phyloP scores from a whole-genome alignment of 2,113 vertebrate species.

The Thamnaconus septentrionalis region DNA sequence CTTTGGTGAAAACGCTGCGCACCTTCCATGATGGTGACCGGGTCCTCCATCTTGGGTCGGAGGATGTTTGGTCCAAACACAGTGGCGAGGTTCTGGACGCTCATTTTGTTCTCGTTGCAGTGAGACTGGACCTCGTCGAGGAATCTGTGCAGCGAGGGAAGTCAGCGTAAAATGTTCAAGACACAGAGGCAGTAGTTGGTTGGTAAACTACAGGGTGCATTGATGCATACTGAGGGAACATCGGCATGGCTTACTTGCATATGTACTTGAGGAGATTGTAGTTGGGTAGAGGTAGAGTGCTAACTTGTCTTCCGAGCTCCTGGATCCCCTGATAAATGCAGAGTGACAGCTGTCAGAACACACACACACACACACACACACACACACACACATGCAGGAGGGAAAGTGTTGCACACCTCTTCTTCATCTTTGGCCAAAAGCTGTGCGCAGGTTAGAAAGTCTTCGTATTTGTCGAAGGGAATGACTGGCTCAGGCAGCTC shows the following conservation, averaged over 20 bases:
- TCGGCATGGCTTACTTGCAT: slow-evolving; percentile 85
- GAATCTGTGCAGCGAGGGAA: slow-evolving; percentile 75
- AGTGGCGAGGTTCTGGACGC: slow-evolving; percentile 94
- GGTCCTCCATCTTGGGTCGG: slow-evolving; percentile 91
- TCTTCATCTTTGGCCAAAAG: slow-evolving; percentile 92
- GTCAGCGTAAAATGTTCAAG: neutral
- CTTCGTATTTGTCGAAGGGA: slow-evolving; percentile 93
- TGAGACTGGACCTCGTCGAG: slow-evolving; percentile 97
- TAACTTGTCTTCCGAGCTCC: slow-evolving; percentile 89
- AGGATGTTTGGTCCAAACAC: slow-evolving; percentile 97
- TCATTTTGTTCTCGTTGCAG: slow-evolving; percentile 92
- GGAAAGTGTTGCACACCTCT: slow-evolving; percentile 73
- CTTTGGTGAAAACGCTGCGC: neutral
- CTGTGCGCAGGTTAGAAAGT: slow-evolving; percentile 93
- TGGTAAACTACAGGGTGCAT: no score
- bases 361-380: slow-evolving; percentile 7
- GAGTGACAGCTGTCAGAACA: neutral
- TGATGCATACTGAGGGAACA: no score
- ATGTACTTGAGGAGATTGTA: slow-evolving; percentile 96
- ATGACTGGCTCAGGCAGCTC: slow-evolving; percentile 95
- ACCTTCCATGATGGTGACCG: slow-evolving; percentile 95
- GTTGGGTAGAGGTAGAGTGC: slow-evolving; percentile 88
- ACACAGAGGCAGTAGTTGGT: no score
- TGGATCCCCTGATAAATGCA: slow-evolving; percentile 81
- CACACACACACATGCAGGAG: neutral